Base-by-base conservation (phyloP, 2,888 invertebrate species). In the Phania funesta region DNA sequence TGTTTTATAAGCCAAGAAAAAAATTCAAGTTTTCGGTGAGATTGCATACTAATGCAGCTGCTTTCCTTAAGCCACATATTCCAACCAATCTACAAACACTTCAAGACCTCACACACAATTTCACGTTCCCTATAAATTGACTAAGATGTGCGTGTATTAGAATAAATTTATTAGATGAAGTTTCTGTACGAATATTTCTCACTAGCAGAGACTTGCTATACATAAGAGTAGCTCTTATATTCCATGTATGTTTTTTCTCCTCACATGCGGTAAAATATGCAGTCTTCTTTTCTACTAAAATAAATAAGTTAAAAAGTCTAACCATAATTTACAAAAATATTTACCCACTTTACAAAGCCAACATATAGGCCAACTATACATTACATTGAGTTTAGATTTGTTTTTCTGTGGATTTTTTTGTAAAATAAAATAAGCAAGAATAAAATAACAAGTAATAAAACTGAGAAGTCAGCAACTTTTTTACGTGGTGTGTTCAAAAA, bases 261-360 rank as follows among this genome's bases (percentile, higher is more conserved):
- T 29, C 41, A 46, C 46, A 16, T 58, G 52, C 60, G 41, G 4
- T 8, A 5, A 35, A 8, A 11, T 16, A 26, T 81, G 60, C 60
- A 78, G 11, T 67, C 54, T 74, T 50, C 44, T 41, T 46, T 11
- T 80, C 50, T 64, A 48, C 48, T 80, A 85, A 84, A 86, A 87
- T 89, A 89, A 88, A 88, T 88, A 88, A 89, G 89, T 89, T 87
- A 88, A 87, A 84, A 87, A 88, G 87, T 88, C 89, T 88, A 87
- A 88, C 88, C 87, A 89, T 89, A 88, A 89, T 88, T 89, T 87
- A 48, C 85, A 87, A 86, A 85, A 86, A 87, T 86, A 87, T 84
- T 82, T 84, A 80, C 83, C 68, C 82, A 83, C 83, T 62, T 24
- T 54, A 78, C 71, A 70, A 82, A 78, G 78, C 82, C 82, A 82